These are phyloP conservation scores for Poliocrania exsul DNA, from an alignment of 2,797 vertebrate genomes.

Conservation along the genomic window DNA sequence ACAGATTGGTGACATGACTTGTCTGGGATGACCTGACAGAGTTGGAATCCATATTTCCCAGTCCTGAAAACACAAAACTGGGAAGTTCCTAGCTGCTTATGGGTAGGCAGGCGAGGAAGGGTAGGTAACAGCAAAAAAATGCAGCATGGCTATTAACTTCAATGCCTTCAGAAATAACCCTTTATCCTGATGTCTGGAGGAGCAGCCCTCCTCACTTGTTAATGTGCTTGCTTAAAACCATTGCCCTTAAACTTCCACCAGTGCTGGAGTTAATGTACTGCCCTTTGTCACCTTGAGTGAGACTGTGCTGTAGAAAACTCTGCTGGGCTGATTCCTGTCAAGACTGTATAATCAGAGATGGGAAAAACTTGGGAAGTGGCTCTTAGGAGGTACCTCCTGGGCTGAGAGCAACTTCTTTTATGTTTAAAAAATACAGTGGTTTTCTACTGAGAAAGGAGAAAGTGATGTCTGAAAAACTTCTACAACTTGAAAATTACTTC, in stretches of 20 bases:
- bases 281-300: slow-evolving; percentile 24
- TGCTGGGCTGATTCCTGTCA: background rate
- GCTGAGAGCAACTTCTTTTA: background rate
- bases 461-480: slow-evolving; percentile 26
- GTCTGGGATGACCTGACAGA: background rate
- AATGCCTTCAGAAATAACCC: background rate
- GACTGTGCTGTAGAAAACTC: background rate
- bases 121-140: background rate
- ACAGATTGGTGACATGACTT: background rate
- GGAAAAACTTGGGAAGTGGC: slow-evolving; percentile 14
- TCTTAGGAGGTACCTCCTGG: slow-evolving; percentile 1
- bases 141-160: background rate
- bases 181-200: background rate
- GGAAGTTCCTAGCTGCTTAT: background rate
- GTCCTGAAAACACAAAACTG: background rate
- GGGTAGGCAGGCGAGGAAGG: background rate
- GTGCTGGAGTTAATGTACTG: slow-evolving; percentile 8
- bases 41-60: accelerated
- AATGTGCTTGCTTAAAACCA: slow-evolving; percentile 12
- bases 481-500: slow-evolving; percentile 20
- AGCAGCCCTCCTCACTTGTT: background rate
- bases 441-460: slow-evolving; percentile 14
- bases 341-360: slow-evolving; percentile 10
- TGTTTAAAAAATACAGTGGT: slow-evolving; percentile 13
- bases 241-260: slow-evolving; percentile 7